These are phyloP conservation scores for Tyria jacobaeae DNA, from an alignment of 2,888 invertebrate species.

Conservation along the genomic window DNA sequence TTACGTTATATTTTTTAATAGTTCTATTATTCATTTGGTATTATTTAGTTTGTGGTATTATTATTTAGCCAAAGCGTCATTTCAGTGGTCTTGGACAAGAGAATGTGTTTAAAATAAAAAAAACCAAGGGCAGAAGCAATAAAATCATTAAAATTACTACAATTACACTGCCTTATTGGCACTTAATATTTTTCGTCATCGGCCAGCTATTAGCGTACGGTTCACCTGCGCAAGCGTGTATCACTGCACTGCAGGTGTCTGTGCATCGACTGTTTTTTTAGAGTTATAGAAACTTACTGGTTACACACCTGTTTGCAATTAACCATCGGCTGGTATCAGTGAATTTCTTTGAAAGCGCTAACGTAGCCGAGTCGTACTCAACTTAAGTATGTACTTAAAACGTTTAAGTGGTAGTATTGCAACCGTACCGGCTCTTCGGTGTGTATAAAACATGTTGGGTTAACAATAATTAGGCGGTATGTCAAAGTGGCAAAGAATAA, in stretches of 20 bases:
- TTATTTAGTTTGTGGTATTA: no score
- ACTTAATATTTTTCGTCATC: background rate
- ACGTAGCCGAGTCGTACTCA: conserved; percentile 48
- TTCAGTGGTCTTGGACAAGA: no score
- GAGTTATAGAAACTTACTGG: background rate
- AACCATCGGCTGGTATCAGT: conserved; percentile 30
- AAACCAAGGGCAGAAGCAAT: background rate
- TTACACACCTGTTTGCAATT: conserved; percentile 46
- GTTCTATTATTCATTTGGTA: no score
- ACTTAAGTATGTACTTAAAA: conserved; percentile 56
- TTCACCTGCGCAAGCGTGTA: background rate
- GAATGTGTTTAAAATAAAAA: background rate
- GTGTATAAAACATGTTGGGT: conserved; percentile 54
- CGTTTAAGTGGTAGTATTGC: conserved; percentile 52
- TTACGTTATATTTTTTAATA: no score
- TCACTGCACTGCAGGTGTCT: background rate
- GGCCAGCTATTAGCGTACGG: background rate
- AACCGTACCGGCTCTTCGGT: conserved; percentile 44
- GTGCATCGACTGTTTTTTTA: background rate
- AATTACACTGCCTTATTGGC: background rate
- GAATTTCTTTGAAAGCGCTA: conserved; percentile 40
- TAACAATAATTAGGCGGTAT: conserved; percentile 48
- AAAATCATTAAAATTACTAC: background rate
- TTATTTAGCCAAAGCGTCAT: no score
- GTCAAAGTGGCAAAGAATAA: conserved; percentile 48